A percentile compares a stretch with the other conserved stretches of the same genome.
These are phyloP conservation scores for Spatulosminthurus flaviceps DNA, from an alignment of 2,888 invertebrate species.

Conservation along the genomic window DNA sequence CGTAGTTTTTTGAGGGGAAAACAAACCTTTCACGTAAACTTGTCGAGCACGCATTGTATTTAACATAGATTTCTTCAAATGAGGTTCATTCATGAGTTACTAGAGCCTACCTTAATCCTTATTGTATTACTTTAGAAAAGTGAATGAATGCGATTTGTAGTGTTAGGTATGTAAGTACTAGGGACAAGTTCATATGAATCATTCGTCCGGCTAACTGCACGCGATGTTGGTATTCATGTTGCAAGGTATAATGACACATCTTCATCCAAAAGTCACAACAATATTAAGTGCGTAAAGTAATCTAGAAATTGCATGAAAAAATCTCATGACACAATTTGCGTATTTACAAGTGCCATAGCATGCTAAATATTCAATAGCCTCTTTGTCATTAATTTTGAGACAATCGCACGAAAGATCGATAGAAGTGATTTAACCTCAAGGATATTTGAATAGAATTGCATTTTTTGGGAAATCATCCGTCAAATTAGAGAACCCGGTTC, in stretches of 20 bases:
- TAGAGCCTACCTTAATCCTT: neutral
- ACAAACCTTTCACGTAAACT: neutral
- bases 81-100: neutral
- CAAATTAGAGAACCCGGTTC: slow-evolving; percentile 11
- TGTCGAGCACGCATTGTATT: neutral
- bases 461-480: neutral
- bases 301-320: neutral
- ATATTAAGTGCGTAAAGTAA: neutral
- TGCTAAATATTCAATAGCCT: neutral
- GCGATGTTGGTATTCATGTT: neutral
- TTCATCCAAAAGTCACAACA: neutral
- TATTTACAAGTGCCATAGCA: too few species aligned
- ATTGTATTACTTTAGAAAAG: neutral
- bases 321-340: slow-evolving; percentile 5
- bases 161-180: neutral
- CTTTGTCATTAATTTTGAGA: neutral
- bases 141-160: neutral
- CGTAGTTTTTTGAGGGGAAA: neutral
- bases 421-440: neutral
- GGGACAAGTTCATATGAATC: neutral
- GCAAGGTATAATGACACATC: neutral
- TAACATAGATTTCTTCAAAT: slow-evolving; percentile 11
- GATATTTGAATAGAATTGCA: neutral
- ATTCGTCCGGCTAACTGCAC: too few species aligned
- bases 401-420: neutral